Base-by-base conservation (phyloP, 2,888 invertebrate genomes). In the Drosophila setosimentum region DNA sequence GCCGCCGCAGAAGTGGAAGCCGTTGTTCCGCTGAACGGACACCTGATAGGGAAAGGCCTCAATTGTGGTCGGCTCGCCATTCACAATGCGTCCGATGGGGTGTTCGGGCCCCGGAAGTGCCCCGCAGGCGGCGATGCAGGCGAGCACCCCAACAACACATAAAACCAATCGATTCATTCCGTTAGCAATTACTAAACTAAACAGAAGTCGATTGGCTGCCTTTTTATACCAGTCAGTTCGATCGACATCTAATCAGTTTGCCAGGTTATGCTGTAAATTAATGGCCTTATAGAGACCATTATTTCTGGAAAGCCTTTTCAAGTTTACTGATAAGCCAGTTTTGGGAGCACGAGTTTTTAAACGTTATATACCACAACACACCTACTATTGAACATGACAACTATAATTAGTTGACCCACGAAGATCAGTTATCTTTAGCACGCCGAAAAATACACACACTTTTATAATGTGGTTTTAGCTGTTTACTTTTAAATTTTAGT, bases 1-100 rank as follows among this genome's bases (percentile, higher is more conserved):
- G 35, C 93, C 94, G 33, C 94, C 94, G 63, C 94, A 94, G 72
- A 92, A 92, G 71, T 94, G 94, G n/a, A 59, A 70, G 13, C 90
- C 91, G 35, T 35, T 32, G 16, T 7, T 48, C 40, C 78, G 89
- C 69, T 92, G 92, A 18, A 94, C 69, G 1, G 94, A 94, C 1
- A 94, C 92, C 91, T 94, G 94, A 70, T 93, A 93, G 11, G 94
- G 94, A 76, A 92, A 92, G 2, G 83, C 81, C 30, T 90, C 84
- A 63, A 94, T 94, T 10, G 89, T 80, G 16, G 92, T 92, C 24
- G 80, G 72, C 24, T 83, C 83, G 16, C 94, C 94, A 32, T 94
- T 94, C 3, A 94, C 93, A 65, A 94, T 94, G 65, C 93, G 89
- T 0, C 92, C 93, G 53, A 78, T 81, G 10, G 83, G 90, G 16